A percentile compares a stretch with the other conserved stretches of the same genome.
Conservation (phyloP, 2,888 invertebrate genomes). For the Invenusta paracnida region DNA sequence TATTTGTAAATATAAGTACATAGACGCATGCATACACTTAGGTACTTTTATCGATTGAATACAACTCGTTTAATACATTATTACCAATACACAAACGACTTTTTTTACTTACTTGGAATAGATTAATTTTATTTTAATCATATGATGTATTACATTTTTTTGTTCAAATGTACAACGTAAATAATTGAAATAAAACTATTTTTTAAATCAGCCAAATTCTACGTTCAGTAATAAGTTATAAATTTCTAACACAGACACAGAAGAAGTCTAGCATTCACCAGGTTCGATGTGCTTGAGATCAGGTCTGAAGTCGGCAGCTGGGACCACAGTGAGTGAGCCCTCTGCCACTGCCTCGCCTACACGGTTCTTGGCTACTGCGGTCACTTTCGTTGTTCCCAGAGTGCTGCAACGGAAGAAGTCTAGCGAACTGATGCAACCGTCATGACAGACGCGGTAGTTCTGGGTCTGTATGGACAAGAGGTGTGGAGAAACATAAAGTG, state of each 20-base stretch:
- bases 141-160: too few species aligned
- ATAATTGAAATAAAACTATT: too few species aligned
- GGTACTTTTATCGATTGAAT: background rate
- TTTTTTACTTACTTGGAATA: too few species aligned
- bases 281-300: slow-evolving; percentile 39
- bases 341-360: slow-evolving; percentile 36
- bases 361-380: slow-evolving; percentile 36
- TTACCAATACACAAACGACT: too few species aligned
- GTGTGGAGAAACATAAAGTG: too few species aligned
- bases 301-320: slow-evolving; percentile 37
- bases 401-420: slow-evolving; percentile 36
- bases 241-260: too few species aligned
- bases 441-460: slow-evolving; percentile 38
- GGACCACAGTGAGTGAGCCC: slow-evolving; percentile 8
- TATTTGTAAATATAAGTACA: background rate
- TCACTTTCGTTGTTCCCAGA: slow-evolving; percentile 17
- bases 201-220: too few species aligned
- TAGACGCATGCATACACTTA: background rate
- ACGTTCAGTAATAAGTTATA: too few species aligned
- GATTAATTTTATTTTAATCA: too few species aligned
- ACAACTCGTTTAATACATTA: background rate
- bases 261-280: slow-evolving; percentile 30
- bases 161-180: too few species aligned
- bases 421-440: slow-evolving; percentile 39
- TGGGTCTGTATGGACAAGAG: background rate